Evolutionary conservation across 2,113 vertebrate genomes (phyloP).

Genomic region (Plotosus lineatus): DNA sequence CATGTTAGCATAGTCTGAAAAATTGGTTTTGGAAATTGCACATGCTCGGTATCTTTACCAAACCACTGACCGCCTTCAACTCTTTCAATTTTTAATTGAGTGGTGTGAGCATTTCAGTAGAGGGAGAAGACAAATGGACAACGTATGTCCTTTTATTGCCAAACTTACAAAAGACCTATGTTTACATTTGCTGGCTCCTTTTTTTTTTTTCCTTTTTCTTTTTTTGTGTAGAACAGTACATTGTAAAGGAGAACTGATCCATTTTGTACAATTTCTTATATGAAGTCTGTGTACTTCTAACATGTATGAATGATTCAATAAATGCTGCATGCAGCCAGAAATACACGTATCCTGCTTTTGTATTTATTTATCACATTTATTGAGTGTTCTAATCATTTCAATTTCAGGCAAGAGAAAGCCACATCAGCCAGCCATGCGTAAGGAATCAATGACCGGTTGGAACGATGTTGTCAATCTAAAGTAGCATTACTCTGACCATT

Average conservation of each 20-base stretch:
- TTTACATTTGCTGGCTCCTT: conserved; percentile 53
- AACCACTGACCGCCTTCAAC: conserved; percentile 50
- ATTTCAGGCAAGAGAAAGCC: neutral
- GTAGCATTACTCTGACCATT: neutral
- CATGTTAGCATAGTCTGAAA: conserved; percentile 60
- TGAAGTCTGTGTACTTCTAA: conserved; percentile 70
- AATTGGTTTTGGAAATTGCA: conserved; percentile 55
- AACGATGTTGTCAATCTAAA: neutral
- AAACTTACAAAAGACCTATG: conserved; percentile 57
- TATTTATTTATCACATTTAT: neutral
- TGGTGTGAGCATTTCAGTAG: conserved; percentile 61
- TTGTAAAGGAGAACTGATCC: conserved; percentile 54
- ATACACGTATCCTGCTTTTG: neutral
- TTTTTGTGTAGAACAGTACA: conserved; percentile 53
- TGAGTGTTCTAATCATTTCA: neutral
- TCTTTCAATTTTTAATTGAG: neutral
- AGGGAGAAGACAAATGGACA: conserved; percentile 66
- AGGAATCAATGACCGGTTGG: neutral
- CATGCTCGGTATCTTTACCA: conserved; percentile 27
- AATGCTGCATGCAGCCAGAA: conserved; percentile 85
- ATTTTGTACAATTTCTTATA: conserved; percentile 80
- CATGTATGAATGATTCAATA: conserved; percentile 78
- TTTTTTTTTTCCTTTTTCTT: too few relatives aligned
- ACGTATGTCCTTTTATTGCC: conserved; percentile 70
- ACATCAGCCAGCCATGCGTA: neutral